Base-by-base conservation (phyloP, 1,140 invertebrate species). In the Drosophila guanche region DNA sequence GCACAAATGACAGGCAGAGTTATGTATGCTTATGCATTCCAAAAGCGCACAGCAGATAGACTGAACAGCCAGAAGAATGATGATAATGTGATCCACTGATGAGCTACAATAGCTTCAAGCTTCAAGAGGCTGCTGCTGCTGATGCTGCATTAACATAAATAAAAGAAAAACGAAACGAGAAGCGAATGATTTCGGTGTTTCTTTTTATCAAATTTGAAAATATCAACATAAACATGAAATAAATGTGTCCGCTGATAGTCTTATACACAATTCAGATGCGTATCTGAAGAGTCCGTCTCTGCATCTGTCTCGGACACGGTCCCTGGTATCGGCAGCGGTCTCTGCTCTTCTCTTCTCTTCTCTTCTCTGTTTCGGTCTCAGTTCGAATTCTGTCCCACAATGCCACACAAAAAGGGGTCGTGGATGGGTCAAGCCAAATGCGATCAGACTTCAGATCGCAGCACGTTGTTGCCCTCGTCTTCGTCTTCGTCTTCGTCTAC, bases 161-260 rank as follows among this genome's bases (percentile, higher is more conserved):
- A 84, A 73, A 61, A 43, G 22, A 61, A 85, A 84, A 84, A 84
- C 56, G 70, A 84, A 86, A 84, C 59, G 66, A 72, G 76, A 72
- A 79, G 22, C 40, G 58, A 42, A 40, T 16, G 42, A 55, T 79
- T 52, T 73, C 73, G 41, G 47, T 43, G 23, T 54, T 66, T 45
- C 23, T 58, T 76, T 76, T 86, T 86, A 86, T 86, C 83, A 86
- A 78, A 86, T 75, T 83, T 67, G 62, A 88, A 86, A 86, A 88
- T 88, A 89, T 88, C 83, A 88, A 89, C 83, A 88, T 88, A 88
- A 88, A 88, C 83, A 88, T 89, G 83, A 88, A 88, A 88, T 88
- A 88, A 88, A 88, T 88, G 83, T 89, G 83, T 89, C 71, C 83
- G 83, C 70, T 88, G 83, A 88, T 88, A 88, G 83, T 88, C 83